Base-by-base conservation (phyloP, 1,140 invertebrate genomes). In the Dinoponera quadriceps region DNA sequence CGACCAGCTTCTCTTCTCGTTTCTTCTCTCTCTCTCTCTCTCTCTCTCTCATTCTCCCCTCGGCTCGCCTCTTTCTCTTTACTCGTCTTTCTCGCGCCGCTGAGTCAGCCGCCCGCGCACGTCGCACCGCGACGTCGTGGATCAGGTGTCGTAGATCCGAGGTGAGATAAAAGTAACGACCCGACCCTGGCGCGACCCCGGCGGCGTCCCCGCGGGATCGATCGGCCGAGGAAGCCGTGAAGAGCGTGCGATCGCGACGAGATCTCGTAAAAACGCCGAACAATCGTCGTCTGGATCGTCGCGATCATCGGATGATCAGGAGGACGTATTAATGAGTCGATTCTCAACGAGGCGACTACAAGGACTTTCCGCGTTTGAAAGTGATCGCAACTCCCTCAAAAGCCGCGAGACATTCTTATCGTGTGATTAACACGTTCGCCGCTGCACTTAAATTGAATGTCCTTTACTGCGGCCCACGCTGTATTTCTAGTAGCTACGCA, bases 111-210 rank as follows among this genome's bases (percentile, higher is more conserved):
- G 27, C 59, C 5, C 44, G 72, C 38, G 72, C 18, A 44, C 38
- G 38, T 44, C 44, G 60, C 74, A 38, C 18, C n/a, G 54, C 27
- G 27, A 54, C 72, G 27, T 48, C 59, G 44, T 51, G 60, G 44
- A 77, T 77, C 73, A 65, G 29, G 49, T 55, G 29, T 77, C 60
- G 73, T 55, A 66, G 62, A 66, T 77, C 44, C 29, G 60, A 66
- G 74, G 7, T 44, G 48, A 16, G 74, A 77, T 77, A 66, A 55
- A 48, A 74, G 55, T 54, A 54, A 66, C 60, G 60, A 54, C 60
- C 54, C n/a, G 54, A 55, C n/a, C 20, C 5, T 77, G 38, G 62
- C 54, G 49, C 72, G 72, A 4, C 18, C n/a, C 27, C 60, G 49
- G 7, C 54, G 54, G 54, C 29, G 62, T 66, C 29, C 38, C 22